Evolutionary conservation across 2,888 invertebrate species (phyloP).

Genomic region (Thecocarcelia acutangulata): DNA sequence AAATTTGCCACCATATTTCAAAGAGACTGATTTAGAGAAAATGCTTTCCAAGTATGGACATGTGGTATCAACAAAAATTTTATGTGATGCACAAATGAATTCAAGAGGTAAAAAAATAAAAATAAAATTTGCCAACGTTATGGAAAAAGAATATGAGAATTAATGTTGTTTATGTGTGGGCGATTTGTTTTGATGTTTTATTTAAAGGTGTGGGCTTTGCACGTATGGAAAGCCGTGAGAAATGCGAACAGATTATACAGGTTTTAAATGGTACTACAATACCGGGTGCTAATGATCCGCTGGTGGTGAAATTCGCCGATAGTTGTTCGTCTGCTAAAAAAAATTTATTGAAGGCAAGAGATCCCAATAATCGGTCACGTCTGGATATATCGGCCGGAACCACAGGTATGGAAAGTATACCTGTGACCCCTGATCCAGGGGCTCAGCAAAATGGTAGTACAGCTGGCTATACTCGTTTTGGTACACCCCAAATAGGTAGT

Average conservation of each 20-base stretch:
- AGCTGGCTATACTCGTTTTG: conserved; percentile 82
- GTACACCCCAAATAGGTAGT: conserved; percentile 84
- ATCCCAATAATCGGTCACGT: conserved; percentile 84
- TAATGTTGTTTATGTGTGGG: neutral
- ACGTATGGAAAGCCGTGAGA: conserved; percentile 98
- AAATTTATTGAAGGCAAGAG: conserved; percentile 85
- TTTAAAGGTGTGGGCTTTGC: conserved; percentile 86
- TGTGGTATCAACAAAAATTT: conserved; percentile 97
- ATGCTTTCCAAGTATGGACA: conserved; percentile 95
- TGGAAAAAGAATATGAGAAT: neutral
- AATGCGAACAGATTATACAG: conserved; percentile 96
- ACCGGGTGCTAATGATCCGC: conserved; percentile 94
- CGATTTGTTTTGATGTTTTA: neutral
- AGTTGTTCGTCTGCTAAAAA: conserved; percentile 94
- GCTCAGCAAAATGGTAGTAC: conserved; percentile 82
- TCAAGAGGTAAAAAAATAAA: conserved; percentile 91
- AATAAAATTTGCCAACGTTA: conserved; percentile 1
- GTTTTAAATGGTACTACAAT: conserved; percentile 95
- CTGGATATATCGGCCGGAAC: conserved; percentile 83
- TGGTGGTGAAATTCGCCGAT: conserved; percentile 98
- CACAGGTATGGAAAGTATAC: conserved; percentile 79
- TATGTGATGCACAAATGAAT: conserved; percentile 93
- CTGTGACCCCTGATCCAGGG: conserved; percentile 81
- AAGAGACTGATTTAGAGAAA: conserved; percentile 96
- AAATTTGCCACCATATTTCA: conserved; percentile 96